Evolutionary conservation across 1,140 invertebrate genomes (phyloP).

Genomic region (Listronotus bonariensis): DNA sequence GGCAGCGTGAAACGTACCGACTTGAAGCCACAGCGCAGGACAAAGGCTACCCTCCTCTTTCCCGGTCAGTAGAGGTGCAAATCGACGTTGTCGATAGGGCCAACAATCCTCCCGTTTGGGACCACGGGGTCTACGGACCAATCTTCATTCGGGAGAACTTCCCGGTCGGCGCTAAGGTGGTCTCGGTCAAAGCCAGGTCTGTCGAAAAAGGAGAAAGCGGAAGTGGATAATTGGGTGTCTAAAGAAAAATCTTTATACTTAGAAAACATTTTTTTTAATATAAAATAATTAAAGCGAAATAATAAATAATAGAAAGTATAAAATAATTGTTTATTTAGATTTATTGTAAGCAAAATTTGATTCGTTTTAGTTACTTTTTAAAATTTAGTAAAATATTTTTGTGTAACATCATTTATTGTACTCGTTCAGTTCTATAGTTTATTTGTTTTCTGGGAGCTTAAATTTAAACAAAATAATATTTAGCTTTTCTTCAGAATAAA

Average conservation of each 20-base stretch:
- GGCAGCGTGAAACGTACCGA: constrained; percentile 94
- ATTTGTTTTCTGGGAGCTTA: too few species aligned
- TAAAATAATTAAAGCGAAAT: too few species aligned
- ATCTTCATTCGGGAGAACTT: constrained; percentile 97
- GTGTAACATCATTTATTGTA: too few species aligned
- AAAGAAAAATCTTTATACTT: constrained; percentile 14
- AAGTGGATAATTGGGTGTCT: neutral
- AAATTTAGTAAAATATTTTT: too few species aligned
- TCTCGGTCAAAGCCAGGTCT: constrained; percentile 97
- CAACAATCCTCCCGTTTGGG: constrained; percentile 96
- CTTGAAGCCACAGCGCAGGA: constrained; percentile 96
- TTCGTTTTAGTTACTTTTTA: too few species aligned
- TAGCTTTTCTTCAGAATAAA: too few species aligned
- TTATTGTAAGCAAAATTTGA: too few species aligned
- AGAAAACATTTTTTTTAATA: too few species aligned
- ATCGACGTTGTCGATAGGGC: constrained; percentile 97
- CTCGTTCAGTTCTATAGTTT: too few species aligned
- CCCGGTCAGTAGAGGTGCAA: constrained; percentile 92
- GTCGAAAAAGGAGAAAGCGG: constrained; percentile 58
- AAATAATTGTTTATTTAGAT: too few species aligned
- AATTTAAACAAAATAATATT: too few species aligned
- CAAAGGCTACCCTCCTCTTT: constrained; percentile 91
- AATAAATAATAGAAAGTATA: too few species aligned
- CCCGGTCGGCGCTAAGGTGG: constrained; percentile 93
- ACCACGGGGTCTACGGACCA: constrained; percentile 92